Percentiles rank a stretch among this genome's conserved stretches.
Evolutionary conservation across 92 coral and sea anemone species (phyloP).

Genomic region (Porites evermanni): DNA sequence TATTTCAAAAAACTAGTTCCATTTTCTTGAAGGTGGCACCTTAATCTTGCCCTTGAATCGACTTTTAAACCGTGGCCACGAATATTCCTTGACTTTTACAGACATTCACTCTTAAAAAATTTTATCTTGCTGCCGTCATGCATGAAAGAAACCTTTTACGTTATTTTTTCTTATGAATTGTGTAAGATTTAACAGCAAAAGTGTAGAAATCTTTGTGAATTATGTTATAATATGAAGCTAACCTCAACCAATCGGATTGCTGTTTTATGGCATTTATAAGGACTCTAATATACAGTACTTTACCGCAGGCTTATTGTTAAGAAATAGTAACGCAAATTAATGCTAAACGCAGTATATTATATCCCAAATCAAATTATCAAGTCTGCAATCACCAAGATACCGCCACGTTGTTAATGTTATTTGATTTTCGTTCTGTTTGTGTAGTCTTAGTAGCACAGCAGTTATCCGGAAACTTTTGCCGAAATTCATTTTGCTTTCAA

Average conservation of each 20-base stretch:
- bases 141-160: background rate
- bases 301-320: background rate
- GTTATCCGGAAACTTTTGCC: conserved; percentile 22
- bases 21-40: no score
- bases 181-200: background rate
- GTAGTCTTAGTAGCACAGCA: conserved; percentile 1
- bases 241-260: conserved; percentile 7
- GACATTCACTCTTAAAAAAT: no score
- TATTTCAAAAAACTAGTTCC: no score
- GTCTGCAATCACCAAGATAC: no score
- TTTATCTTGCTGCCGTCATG: background rate
- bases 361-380: background rate
- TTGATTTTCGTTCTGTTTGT: background rate
- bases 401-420: background rate
- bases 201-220: background rate
- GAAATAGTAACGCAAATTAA: background rate
- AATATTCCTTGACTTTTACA: no score
- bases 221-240: background rate
- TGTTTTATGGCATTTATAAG: background rate
- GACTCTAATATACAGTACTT: background rate
- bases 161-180: background rate
- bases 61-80: no score
- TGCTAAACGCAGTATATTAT: background rate
- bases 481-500: background rate
- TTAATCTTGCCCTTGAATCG: no score